phyloP scores from a whole-genome alignment of 1,140 invertebrate species.

The Zaprionus tsacasi region DNA sequence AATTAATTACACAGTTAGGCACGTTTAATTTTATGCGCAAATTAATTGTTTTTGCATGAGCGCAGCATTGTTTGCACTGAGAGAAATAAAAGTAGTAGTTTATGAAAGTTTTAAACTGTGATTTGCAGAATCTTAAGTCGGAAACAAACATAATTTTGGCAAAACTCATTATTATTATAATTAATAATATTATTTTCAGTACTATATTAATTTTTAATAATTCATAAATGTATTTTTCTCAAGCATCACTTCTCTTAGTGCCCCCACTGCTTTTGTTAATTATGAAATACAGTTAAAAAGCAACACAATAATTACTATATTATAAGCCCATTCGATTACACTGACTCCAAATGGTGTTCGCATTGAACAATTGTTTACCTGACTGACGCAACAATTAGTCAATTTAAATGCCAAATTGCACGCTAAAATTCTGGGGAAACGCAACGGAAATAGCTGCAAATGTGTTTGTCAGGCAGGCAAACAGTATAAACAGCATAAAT shows the following conservation, averaged over 20 bases:
- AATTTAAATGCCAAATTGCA: slow-evolving; percentile 35
- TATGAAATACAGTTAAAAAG: slow-evolving; percentile 15
- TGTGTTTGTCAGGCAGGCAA: slow-evolving; percentile 14
- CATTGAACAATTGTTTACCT: slow-evolving; percentile 23
- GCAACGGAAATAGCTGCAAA: slow-evolving; percentile 40
- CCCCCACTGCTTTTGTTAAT: not conserved
- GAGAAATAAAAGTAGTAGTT: not conserved
- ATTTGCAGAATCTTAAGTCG: too few relatives aligned
- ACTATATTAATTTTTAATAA: too few relatives aligned
- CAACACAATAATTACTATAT: slow-evolving; percentile 18
- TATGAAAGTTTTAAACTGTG: too few relatives aligned
- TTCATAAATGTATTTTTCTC: too few relatives aligned
- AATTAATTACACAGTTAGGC: not conserved
- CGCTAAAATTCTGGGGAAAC: slow-evolving; percentile 18
- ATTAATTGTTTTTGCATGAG: not conserved
- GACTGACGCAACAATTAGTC: slow-evolving; percentile 14
- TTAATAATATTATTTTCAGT: too few relatives aligned
- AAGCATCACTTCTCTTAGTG: not conserved
- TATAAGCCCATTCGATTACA: slow-evolving; percentile 4
- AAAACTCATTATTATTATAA: too few relatives aligned
- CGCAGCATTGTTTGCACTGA: not conserved
- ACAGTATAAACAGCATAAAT: slow-evolving; percentile 17
- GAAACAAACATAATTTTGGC: too few relatives aligned
- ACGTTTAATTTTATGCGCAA: slow-evolving; percentile 9
- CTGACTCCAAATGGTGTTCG: slow-evolving; percentile 3